These are phyloP conservation scores for Staurois parvus DNA, from an alignment of 2,797 vertebrate genomes.

Conservation along the genomic window DNA sequence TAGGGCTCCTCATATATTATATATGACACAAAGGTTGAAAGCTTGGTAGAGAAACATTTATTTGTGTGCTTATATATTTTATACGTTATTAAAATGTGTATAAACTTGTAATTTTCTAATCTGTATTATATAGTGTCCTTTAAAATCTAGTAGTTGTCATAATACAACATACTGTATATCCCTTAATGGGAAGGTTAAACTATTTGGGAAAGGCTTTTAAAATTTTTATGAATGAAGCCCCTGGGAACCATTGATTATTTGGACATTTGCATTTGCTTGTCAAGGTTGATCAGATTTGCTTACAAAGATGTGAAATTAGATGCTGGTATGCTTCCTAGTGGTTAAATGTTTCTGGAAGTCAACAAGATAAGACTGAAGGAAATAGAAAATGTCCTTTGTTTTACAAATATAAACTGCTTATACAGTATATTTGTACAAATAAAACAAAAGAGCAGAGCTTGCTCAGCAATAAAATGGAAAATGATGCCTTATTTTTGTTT, in stretches of 20 bases:
- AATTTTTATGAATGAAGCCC: slow-evolving; percentile 35
- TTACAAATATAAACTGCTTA: background rate
- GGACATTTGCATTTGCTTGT: slow-evolving; percentile 51
- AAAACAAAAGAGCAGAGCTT: background rate
- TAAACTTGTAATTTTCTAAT: background rate
- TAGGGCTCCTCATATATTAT: too few relatives aligned
- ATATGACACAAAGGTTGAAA: too few relatives aligned
- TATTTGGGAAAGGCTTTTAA: slow-evolving; percentile 31
- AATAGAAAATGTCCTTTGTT: slow-evolving; percentile 8
- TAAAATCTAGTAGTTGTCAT: background rate
- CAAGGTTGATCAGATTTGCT: slow-evolving; percentile 44
- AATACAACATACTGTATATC: background rate
- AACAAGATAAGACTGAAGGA: slow-evolving; percentile 13
- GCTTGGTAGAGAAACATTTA: too few relatives aligned
- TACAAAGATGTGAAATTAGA: slow-evolving; percentile 56
- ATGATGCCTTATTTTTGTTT: too few relatives aligned
- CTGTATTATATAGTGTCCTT: background rate
- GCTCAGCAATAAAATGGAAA: background rate
- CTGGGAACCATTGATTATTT: slow-evolving; percentile 45
- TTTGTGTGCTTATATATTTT: background rate
- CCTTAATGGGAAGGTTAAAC: slow-evolving; percentile 26
- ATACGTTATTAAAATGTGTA: background rate
- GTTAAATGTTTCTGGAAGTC: slow-evolving; percentile 29
- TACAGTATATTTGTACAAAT: slow-evolving; percentile 1
- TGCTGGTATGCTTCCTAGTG: background rate